Percentiles rank a stretch among this genome's conserved stretches.
Evolutionary conservation across 2,888 invertebrate genomes (phyloP).

Genomic region (Xanthostigma xanthostigma): DNA sequence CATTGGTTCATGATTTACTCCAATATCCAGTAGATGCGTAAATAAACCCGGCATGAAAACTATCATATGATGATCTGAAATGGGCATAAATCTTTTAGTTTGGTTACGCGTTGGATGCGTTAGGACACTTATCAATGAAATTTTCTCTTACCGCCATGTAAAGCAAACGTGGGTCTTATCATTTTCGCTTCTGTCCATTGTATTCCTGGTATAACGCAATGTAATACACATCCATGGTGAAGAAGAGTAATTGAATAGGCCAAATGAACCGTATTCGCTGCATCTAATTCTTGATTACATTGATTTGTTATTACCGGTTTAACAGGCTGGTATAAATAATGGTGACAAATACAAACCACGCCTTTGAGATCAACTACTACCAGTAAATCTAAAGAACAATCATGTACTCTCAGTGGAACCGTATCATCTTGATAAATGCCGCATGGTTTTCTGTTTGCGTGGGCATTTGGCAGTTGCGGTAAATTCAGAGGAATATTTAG

Average conservation of each 20-base stretch:
- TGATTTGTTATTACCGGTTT: slow-evolving; percentile 28
- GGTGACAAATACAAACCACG: slow-evolving; percentile 64
- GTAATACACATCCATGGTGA: slow-evolving; percentile 71
- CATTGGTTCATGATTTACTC: slow-evolving; percentile 68
- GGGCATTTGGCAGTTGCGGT: slow-evolving; percentile 45
- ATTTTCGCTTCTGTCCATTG: slow-evolving; percentile 65
- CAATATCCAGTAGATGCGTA: slow-evolving; percentile 73
- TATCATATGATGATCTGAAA: slow-evolving; percentile 60
- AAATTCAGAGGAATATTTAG: slow-evolving; percentile 72
- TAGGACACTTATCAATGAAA: no score
- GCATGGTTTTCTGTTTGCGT: slow-evolving; percentile 36
- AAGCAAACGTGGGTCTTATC: slow-evolving; percentile 59
- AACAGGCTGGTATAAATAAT: slow-evolving; percentile 64
- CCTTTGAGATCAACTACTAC: slow-evolving; percentile 62
- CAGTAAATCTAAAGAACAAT: slow-evolving; percentile 65
- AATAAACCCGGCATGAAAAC: slow-evolving; percentile 74
- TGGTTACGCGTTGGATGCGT: no score
- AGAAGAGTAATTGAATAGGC: slow-evolving; percentile 72
- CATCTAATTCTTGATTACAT: slow-evolving; percentile 14
- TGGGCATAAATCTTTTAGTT: no score
- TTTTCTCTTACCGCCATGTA: slow-evolving; percentile 40
- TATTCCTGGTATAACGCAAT: slow-evolving; percentile 67
- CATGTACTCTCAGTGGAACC: slow-evolving; percentile 64
- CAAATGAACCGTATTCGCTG: slow-evolving; percentile 51
- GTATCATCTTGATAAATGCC: slow-evolving; percentile 69